phyloP scores from a whole-genome alignment of 1,140 invertebrate genomes.

The Drosophila yakuba region DNA sequence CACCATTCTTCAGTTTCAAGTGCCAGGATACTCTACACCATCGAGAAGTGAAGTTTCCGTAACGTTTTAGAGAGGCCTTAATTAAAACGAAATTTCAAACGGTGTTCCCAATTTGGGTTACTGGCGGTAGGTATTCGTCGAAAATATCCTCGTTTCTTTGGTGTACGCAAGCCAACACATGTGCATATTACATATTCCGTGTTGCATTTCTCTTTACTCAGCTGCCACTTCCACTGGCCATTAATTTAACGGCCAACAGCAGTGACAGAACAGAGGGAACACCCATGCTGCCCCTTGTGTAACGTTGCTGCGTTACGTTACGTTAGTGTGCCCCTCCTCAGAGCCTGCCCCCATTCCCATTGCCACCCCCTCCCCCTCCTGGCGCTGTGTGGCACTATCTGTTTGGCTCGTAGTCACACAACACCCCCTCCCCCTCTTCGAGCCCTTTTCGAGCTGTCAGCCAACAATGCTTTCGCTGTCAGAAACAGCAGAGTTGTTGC shows the following conservation, averaged over 20 bases:
- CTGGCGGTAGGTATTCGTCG: neutral
- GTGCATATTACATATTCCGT: constrained; percentile 51
- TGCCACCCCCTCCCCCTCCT: constrained; percentile 11
- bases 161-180: constrained; percentile 17
- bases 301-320: constrained; percentile 57
- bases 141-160: constrained; percentile 15
- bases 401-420: constrained; percentile 11
- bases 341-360: too few relatives aligned
- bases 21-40: too few relatives aligned
- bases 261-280: constrained; percentile 53
- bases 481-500: constrained; percentile 65
- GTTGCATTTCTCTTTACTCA: constrained; percentile 57
- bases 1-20: too few relatives aligned
- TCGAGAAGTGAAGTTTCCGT: too few relatives aligned
- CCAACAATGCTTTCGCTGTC: constrained; percentile 82
- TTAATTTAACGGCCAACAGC: constrained; percentile 74
- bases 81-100: too few relatives aligned
- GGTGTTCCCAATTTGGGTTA: too few relatives aligned
- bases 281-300: constrained; percentile 39
- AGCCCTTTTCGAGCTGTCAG: constrained; percentile 63
- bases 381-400: constrained; percentile 27
- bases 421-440: neutral
- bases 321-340: constrained; percentile 20
- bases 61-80: neutral
- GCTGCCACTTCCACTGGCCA: constrained; percentile 73